Base-by-base conservation (phyloP, 2,888 invertebrate genomes). In the Ypsolopha sequella region DNA sequence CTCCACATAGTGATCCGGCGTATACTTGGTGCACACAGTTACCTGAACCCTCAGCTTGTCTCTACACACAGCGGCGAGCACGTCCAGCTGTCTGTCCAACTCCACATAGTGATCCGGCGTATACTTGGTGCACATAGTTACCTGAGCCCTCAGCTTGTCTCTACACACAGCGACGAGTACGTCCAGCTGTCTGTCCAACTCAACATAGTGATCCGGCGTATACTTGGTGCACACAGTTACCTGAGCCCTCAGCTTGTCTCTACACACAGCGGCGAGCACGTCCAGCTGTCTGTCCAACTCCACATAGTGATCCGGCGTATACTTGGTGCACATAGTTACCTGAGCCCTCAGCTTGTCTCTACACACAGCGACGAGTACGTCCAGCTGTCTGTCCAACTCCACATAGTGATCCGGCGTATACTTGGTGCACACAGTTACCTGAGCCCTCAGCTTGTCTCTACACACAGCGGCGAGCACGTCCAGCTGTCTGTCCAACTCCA, bases 271-370 rank as follows among this genome's bases (percentile, higher is more conserved):
- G 0, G 88, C 79, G 9, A 95, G 70, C 0, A 66, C 66, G 44
- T 89, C 82, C 1, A 95, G 65, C 49, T 91, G 87, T 14, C 78
- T 67, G 58, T 92, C 91, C 3, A 95, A 72, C 36, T 87, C 75
- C 0, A 62, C 41, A 55, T 89, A 92, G 55, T 92, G 90, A 0
- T 88, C 73, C 0, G 70, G 68, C 61, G 67, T 72, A 68, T 95
- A 96, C 41, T 81, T 80, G 60, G 91, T n/a, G n/a, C n/a, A n/a
- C n/a, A n/a, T n/a, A n/a, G n/a, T n/a, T n/a, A n/a, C 87, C 77
- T 87, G 90, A 0, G 70, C 63, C 34, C 75, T 68, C 47, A 99
- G 85, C 65, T 92, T 91, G 4, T 80, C 70, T 11, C 73, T 82
- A 57, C 95, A 95, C 51, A 90, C 87, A 0, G 79, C 67, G 0